Percentiles rank a stretch among this genome's conserved stretches.
These are phyloP conservation scores for Sylvia borin DNA, from an alignment of 2,797 vertebrate species.

Conservation along the genomic window DNA sequence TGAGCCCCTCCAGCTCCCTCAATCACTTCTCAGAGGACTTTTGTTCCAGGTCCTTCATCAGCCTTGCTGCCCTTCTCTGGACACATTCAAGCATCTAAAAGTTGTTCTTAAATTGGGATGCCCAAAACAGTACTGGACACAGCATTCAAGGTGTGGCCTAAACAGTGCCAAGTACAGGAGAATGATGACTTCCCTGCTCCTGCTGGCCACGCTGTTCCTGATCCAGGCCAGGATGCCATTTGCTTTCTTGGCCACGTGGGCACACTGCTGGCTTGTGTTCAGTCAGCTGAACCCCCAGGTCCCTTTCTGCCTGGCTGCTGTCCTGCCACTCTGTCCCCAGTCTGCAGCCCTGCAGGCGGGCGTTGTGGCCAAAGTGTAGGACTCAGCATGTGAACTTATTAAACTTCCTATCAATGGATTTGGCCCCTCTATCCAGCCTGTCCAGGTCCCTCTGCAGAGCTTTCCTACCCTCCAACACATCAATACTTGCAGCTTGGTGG, in stretches of 20 bases:
- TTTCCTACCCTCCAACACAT: background rate
- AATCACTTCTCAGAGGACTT: background rate
- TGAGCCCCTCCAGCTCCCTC: background rate
- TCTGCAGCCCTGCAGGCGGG: background rate
- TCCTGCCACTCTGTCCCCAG: background rate
- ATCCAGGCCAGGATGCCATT: no score
- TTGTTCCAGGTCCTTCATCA: background rate
- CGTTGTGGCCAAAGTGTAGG: background rate
- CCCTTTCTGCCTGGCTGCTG: background rate
- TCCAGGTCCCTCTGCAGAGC: background rate
- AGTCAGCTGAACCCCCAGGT: background rate
- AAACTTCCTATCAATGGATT: background rate
- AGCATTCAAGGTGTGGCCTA: no score
- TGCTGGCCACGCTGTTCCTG: no score
- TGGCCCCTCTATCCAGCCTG: background rate
- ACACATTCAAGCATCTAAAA: no score
- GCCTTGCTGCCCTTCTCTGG: background rate
- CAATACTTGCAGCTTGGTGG: background rate
- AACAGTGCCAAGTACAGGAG: no score
- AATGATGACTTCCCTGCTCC: no score
- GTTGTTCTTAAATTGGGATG: no score
- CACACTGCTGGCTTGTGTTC: background rate
- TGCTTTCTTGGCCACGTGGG: background rate
- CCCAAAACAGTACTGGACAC: no score
- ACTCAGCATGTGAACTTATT: rapidly evolving